These are phyloP conservation scores for Strix occidentalis DNA, from an alignment of 2,797 vertebrate genomes.

Conservation along the genomic window DNA sequence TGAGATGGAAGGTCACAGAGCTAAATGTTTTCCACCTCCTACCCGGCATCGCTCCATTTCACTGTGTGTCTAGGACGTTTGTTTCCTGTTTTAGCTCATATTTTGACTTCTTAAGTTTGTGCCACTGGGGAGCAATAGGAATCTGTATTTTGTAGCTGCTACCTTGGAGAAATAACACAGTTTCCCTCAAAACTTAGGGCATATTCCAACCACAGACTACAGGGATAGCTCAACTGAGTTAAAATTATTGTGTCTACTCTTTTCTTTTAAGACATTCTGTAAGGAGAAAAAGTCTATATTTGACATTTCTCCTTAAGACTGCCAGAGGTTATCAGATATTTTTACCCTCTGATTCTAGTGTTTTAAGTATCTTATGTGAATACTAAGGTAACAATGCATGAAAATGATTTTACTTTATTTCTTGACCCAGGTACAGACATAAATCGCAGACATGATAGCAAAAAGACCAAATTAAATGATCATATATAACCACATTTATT, in stretches of 20 bases:
- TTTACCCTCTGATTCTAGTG: neutral
- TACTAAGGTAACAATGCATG: neutral
- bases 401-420: neutral
- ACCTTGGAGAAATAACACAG: neutral
- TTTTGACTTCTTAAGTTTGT: constrained; percentile 18
- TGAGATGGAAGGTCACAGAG: constrained; percentile 55
- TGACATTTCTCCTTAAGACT: neutral
- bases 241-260: neutral
- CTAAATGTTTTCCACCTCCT: constrained; percentile 35
- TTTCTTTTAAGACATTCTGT: neutral
- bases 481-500: neutral
- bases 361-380: neutral
- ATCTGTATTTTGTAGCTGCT: neutral
- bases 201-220: neutral
- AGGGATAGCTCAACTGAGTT: neutral
- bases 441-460: too few species aligned
- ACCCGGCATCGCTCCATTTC: constrained; percentile 38
- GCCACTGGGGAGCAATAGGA: constrained; percentile 16
- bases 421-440: neutral
- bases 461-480: neutral
- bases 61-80: neutral
- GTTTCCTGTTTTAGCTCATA: neutral
- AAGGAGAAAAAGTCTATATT: neutral
- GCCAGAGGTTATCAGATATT: neutral
- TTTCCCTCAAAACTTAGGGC: neutral